A percentile compares a stretch with the other conserved stretches of the same genome.
Evolutionary conservation across 35 echinoderm and acorn worm genomes (phyloP).

Genomic region (Hemicentrotus pulcherrimus): DNA sequence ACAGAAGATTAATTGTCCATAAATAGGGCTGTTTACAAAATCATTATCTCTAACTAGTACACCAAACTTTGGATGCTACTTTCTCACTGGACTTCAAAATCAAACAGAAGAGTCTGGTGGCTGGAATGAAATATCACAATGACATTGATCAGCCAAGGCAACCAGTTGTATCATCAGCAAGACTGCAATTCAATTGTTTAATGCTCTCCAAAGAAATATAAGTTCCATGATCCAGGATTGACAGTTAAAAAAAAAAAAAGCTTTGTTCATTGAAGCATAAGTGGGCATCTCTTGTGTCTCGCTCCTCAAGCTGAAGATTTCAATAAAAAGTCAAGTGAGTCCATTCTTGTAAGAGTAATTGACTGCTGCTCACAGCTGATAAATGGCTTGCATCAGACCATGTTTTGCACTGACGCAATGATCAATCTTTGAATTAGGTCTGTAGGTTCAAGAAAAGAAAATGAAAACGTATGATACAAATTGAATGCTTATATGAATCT

Average conservation of each 20-base stretch:
- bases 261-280: not conserved
- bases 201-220: not conserved
- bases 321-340: not conserved
- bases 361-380: not conserved
- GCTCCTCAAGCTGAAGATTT: not conserved
- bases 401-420: not conserved
- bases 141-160: not conserved
- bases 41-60: no score
- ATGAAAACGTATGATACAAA: not conserved
- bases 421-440: conserved; percentile 4
- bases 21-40: no score
- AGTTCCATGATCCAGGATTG: not conserved
- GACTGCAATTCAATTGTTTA: not conserved
- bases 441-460: not conserved
- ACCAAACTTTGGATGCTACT: no score
- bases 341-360: not conserved
- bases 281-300: not conserved
- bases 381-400: not conserved
- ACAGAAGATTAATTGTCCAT: no score
- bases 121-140: not conserved
- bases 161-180: not conserved
- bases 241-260: not conserved
- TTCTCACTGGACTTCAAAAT: no score
- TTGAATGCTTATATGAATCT: not conserved
- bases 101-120: not conserved